Conservation (phyloP, 2,113 vertebrate species). For the Rattus rattus region DNA sequence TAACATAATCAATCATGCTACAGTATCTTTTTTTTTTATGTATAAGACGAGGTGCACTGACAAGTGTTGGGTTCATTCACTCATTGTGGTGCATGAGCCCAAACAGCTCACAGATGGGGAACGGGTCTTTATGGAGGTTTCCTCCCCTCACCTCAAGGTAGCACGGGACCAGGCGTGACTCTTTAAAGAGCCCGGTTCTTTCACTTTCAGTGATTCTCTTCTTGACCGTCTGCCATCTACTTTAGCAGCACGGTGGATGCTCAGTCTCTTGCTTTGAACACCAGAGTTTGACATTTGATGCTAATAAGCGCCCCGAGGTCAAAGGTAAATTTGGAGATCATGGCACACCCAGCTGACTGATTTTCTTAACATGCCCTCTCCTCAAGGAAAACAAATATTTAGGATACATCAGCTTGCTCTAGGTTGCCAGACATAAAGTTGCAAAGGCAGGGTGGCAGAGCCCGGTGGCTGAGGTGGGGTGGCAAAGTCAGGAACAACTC, state of each 20-base stretch:
- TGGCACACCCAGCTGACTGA: neutral
- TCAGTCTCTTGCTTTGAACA: neutral
- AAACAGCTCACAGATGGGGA: no score
- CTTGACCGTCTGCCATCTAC: neutral
- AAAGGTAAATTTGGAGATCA: slow-evolving; percentile 44
- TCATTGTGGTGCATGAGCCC: no score
- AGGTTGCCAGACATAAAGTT: no score
- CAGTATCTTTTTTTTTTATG: no score
- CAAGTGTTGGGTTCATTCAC: no score
- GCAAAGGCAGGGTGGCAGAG: neutral
- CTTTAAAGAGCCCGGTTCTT: slow-evolving; percentile 32
- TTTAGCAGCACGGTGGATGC: neutral
- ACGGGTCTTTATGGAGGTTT: neutral
- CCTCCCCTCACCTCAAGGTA: slow-evolving; percentile 48
- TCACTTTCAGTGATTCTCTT: slow-evolving; percentile 51
- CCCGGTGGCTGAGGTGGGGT: neutral
- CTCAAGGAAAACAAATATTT: neutral
- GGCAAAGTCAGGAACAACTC: neutral
- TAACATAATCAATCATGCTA: no score
- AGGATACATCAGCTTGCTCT: neutral
- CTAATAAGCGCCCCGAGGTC: slow-evolving; percentile 18
- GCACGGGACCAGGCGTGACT: slow-evolving; percentile 44
- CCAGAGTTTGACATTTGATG: slow-evolving; percentile 27
- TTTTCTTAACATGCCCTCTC: neutral
- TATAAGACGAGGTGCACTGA: no score